A percentile compares a stretch with the other conserved stretches of the same genome.
Conservation (phyloP, 2,888 invertebrate genomes). For the Anodontia alba region DNA sequence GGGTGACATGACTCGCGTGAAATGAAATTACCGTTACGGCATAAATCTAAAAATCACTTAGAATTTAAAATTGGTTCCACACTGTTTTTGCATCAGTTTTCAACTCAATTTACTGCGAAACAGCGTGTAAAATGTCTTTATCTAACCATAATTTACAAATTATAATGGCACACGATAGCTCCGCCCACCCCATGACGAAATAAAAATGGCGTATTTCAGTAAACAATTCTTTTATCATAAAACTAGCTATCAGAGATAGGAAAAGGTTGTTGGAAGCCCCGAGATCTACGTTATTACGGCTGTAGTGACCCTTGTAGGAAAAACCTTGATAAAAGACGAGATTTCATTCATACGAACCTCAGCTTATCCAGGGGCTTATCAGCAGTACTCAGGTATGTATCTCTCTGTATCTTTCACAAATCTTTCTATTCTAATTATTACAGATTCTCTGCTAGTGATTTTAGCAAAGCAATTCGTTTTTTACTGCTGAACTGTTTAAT, state of each 20-base stretch:
- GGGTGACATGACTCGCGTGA: constrained; percentile 46
- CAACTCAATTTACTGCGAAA: constrained; percentile 32
- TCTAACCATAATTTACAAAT: constrained; percentile 8
- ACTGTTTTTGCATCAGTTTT: constrained; percentile 32
- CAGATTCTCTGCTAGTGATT: constrained; percentile 12
- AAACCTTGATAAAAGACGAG: constrained; percentile 42
- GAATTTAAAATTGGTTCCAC: constrained; percentile 19
- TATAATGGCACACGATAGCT: constrained; percentile 23
- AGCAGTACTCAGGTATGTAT: constrained; percentile 11
- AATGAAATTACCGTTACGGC: constrained; percentile 19
- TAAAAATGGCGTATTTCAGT: constrained; percentile 58
- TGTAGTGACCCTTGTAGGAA: constrained; percentile 58
- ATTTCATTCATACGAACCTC: background rate
- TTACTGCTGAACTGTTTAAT: background rate
- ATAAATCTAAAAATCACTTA: constrained; percentile 49
- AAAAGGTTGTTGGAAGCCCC: background rate
- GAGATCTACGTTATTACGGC: constrained; percentile 14
- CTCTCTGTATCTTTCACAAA: constrained; percentile 9
- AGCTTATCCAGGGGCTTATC: background rate
- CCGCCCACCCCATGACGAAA: constrained; percentile 59
- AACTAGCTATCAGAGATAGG: constrained; percentile 21
- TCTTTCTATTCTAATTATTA: constrained; percentile 25
- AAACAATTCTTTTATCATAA: constrained; percentile 56
- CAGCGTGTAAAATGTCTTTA: constrained; percentile 28
- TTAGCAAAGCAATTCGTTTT: background rate